These are phyloP conservation scores for Syngnathus acus DNA, from an alignment of 2,797 vertebrate species.

Conservation along the genomic window DNA sequence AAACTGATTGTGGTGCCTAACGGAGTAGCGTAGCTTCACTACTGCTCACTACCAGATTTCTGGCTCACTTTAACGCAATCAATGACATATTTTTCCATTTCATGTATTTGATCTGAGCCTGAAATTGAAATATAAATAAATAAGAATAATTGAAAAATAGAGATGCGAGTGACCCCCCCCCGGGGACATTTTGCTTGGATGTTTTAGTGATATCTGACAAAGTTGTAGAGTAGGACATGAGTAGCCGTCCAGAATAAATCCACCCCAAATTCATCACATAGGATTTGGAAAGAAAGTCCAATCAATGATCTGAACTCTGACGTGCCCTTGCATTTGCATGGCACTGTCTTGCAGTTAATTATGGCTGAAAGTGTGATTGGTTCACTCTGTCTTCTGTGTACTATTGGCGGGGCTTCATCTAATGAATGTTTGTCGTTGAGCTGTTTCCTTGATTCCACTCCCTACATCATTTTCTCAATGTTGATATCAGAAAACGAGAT, in stretches of 20 bases:
- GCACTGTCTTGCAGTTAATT: slow-evolving; percentile 56
- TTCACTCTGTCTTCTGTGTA: slow-evolving; percentile 21
- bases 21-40: no score
- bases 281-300: slow-evolving; percentile 47
- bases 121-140: no score
- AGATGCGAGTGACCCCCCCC: neutral
- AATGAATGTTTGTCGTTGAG: slow-evolving; percentile 1
- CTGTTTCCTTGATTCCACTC: neutral
- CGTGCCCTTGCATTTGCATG: slow-evolving; percentile 45
- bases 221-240: neutral
- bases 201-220: neutral
- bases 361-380: slow-evolving; percentile 50
- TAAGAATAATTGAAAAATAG: no score
- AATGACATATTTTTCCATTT: no score
- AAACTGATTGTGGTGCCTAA: no score
- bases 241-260: slow-evolving; percentile 32
- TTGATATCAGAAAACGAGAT: no score
- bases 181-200: neutral
- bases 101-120: no score
- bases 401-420: neutral
- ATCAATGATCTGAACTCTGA: slow-evolving; percentile 40
- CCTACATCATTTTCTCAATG: neutral
- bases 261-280: slow-evolving; percentile 38
- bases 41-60: no score
- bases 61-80: no score